These are phyloP conservation scores for Catocala nupta DNA, from an alignment of 2,888 invertebrate genomes.

Conservation along the genomic window DNA sequence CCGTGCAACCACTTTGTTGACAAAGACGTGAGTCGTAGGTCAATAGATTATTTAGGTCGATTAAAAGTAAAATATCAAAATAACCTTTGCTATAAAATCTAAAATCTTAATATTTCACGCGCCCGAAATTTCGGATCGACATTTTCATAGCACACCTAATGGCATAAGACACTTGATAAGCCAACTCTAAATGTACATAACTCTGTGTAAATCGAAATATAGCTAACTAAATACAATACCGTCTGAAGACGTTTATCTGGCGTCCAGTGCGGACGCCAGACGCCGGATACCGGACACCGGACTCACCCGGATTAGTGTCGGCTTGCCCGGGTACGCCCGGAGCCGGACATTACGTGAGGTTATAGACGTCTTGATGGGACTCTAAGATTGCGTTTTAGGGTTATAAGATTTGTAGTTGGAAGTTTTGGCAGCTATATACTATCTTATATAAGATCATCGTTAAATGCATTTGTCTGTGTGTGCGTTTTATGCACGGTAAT, in stretches of 20 bases:
- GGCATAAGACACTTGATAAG: slow-evolving; percentile 10
- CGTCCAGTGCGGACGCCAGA: slow-evolving; percentile 6
- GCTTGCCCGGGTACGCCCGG: slow-evolving; percentile 6
- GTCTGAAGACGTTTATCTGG: slow-evolving; percentile 57
- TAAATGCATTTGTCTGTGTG: too few species aligned
- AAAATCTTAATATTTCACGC: too few species aligned
- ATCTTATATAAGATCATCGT: too few species aligned
- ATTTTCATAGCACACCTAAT: too few species aligned
- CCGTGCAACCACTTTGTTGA: too few species aligned
- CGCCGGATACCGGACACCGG: slow-evolving; percentile 26
- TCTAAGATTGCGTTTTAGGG: slow-evolving; percentile 19
- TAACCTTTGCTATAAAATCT: too few species aligned
- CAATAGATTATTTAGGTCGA: too few species aligned
- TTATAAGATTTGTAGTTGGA: slow-evolving; percentile 11
- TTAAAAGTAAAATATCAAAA: too few species aligned
- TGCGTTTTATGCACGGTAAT: too few species aligned
- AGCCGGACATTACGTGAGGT: slow-evolving; percentile 21
- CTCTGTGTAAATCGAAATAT: slow-evolving; percentile 25
- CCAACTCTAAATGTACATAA: slow-evolving; percentile 14
- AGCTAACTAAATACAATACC: slow-evolving; percentile 22
- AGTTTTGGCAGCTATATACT: background rate
- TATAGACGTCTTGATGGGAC: slow-evolving; percentile 19
- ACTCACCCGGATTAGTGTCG: slow-evolving; percentile 45
- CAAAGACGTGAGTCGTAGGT: too few species aligned
- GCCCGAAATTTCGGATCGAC: too few species aligned